These are phyloP conservation scores for Yasuhikotakia modesta DNA, from an alignment of 2,797 vertebrate genomes.

Conservation along the genomic window DNA sequence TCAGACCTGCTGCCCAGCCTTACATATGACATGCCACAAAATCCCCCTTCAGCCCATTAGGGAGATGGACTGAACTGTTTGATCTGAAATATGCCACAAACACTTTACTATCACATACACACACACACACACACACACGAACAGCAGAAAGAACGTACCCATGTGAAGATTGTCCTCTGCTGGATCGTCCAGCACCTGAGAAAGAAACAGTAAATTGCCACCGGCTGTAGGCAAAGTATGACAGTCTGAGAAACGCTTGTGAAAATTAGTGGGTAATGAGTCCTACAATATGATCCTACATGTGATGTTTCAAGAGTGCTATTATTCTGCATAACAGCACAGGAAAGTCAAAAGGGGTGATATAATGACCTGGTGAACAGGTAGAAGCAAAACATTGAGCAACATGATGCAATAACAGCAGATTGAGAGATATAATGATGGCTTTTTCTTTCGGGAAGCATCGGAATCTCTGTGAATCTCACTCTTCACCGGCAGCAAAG, in stretches of 20 bases:
- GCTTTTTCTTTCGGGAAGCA: constrained; percentile 1
- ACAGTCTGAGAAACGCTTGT: not conserved
- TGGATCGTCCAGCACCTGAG: constrained; percentile 94
- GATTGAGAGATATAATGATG: not conserved
- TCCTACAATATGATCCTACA: too few relatives aligned
- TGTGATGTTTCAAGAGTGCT: too few relatives aligned
- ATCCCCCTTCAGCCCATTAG: constrained; percentile 14
- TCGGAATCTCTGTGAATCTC: constrained; percentile 15
- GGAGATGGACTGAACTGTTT: constrained; percentile 12
- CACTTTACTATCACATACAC: not conserved
- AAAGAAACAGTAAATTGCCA: constrained; percentile 41
- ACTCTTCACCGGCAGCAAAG: constrained; percentile 1
- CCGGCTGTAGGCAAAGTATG: too few relatives aligned
- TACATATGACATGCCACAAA: not conserved
- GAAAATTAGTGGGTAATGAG: too few relatives aligned
- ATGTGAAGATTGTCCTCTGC: constrained; percentile 96
- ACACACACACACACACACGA: too few relatives aligned
- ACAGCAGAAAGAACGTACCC: constrained; percentile 78
- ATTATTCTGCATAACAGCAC: too few relatives aligned
- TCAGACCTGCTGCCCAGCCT: constrained; percentile 15
- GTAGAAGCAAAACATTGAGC: too few relatives aligned
- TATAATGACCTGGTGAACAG: too few relatives aligned
- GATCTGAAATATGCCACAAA: not conserved
- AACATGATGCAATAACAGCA: too few relatives aligned
- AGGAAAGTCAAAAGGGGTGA: too few relatives aligned